These are phyloP conservation scores for Rhineura floridana DNA, from an alignment of 2,113 vertebrate species.

Conservation along the genomic window DNA sequence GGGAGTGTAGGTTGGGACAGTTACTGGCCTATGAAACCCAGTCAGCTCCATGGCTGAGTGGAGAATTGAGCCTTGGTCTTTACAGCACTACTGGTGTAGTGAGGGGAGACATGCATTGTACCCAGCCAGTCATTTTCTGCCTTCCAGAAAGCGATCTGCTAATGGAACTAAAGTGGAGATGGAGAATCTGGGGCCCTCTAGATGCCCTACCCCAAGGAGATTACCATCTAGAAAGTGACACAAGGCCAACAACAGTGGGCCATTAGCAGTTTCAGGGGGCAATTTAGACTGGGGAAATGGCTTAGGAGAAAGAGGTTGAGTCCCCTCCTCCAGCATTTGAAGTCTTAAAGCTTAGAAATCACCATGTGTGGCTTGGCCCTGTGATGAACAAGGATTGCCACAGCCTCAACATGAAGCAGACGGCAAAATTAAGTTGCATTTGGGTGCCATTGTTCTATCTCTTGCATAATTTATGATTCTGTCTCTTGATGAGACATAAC, in stretches of 20 bases:
- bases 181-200: no score
- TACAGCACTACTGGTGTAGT: no score
- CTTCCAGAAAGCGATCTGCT: no score
- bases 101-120: no score
- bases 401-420: not conserved
- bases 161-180: no score
- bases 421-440: not conserved
- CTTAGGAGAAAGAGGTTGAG: not conserved
- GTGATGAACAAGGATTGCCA: not conserved
- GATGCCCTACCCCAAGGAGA: not conserved
- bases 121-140: no score
- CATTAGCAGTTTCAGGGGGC: not conserved
- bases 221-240: not conserved
- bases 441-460: not conserved
- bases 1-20: no score
- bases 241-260: not conserved
- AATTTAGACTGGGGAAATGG: not conserved
- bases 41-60: no score
- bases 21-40: no score
- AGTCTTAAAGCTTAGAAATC: not conserved
- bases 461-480: not conserved
- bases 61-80: no score
- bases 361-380: not conserved
- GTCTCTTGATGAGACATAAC: constrained; percentile 2
- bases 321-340: no score